Conservation (phyloP, 2,888 invertebrate genomes). For the Oscheius sp. region DNA sequence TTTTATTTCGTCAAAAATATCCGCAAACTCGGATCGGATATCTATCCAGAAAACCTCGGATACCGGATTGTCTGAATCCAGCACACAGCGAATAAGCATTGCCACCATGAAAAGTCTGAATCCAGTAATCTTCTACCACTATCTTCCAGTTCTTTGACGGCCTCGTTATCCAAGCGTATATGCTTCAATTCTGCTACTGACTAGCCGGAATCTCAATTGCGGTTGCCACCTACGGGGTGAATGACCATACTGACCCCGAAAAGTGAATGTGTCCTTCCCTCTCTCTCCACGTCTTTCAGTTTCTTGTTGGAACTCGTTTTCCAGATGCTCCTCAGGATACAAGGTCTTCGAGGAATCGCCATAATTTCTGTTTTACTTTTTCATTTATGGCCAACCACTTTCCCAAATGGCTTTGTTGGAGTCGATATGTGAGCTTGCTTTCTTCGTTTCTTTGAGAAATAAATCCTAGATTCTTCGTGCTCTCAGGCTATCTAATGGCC, state of each 20-base stretch:
- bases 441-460: not conserved
- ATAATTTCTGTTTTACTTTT: conserved; percentile 2
- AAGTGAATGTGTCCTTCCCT: not conserved
- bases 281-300: not conserved
- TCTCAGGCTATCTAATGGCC: conserved; percentile 15
- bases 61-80: not conserved
- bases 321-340: not conserved
- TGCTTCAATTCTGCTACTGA: too few relatives aligned
- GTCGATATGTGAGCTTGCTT: not conserved
- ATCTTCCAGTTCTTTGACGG: not conserved
- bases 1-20: too few relatives aligned
- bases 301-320: not conserved
- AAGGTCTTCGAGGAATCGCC: conserved; percentile 23
- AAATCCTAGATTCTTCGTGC: conserved; percentile 5
- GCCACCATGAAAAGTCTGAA: not conserved
- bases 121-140: not conserved
- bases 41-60: too few relatives aligned
- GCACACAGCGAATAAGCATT: not conserved
- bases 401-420: conserved; percentile 18
- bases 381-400: conserved; percentile 4
- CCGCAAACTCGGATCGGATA: too few relatives aligned
- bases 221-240: not conserved
- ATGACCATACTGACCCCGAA: not conserved
- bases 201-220: not conserved
- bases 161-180: not conserved